Base-by-base conservation (phyloP, 2,113 vertebrate species). In the Cervus canadensis region DNA sequence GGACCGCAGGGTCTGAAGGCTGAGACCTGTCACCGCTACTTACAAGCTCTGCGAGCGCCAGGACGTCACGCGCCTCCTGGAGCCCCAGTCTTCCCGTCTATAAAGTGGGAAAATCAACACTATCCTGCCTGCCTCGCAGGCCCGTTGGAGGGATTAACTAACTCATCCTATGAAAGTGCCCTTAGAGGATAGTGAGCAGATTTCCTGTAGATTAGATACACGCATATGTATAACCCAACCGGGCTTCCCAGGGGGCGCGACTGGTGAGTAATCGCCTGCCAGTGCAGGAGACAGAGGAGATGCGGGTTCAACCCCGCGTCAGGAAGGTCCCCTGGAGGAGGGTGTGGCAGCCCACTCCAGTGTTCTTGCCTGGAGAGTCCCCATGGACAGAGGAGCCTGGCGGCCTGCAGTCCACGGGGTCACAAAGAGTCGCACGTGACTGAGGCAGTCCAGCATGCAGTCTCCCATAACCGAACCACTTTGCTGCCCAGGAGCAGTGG, bases 131-230 rank as follows among this genome's bases (percentile, higher is more conserved):
- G 45, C 30, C 9, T 78, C 28, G 0, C 7, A 28, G 71, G 36
- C 17, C 36, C 45, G 1, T 2, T 5, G 9, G 3, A 6, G 2
- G n/a, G 10, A 23, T 40, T 11, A 33, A 17, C 21, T 43, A 76
- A 88, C 25, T 60, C 81, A 28, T 14, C 21, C 4, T 21, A 2
- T 19, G 21, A n/a, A 19, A 11, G 8, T 25, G 11, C 13, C 52
- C 17, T 19, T 19, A 11, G 15, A 50, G 76, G 33, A 50, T 19
- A 30, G 8, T 33, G 45, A 19, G 26, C 5, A 11, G 45, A 19
- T 2, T 19, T 50, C 28, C 45, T 79, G 45, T 30, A 33, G 76
- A 11, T 19, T 33, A 6, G 5, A 79, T 6, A 5, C 2, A 10
- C 0, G 76, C 45, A 19, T 6, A 19, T 6, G 16, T 17, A 1